A percentile compares a stretch with the other conserved stretches of the same genome.
Conservation (phyloP, 2,113 vertebrate genomes). For the Ptychochromis oligacanthus region DNA sequence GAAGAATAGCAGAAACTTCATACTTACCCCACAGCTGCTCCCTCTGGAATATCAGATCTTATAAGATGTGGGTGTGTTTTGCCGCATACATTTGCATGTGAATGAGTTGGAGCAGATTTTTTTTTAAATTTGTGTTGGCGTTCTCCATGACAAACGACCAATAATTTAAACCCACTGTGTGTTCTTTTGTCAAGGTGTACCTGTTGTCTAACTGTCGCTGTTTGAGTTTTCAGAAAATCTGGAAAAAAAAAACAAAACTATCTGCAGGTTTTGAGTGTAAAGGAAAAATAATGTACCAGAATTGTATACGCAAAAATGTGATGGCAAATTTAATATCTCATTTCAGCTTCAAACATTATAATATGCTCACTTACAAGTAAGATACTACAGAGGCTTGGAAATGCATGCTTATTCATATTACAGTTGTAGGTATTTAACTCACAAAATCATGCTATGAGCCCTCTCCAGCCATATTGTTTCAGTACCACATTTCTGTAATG, state of each 20-base stretch:
- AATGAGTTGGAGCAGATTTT: not conserved
- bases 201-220: not conserved
- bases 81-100: constrained; percentile 3
- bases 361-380: not conserved
- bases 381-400: not conserved
- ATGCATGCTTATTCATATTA: not conserved
- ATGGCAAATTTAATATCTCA: not conserved
- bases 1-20: not conserved
- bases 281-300: not conserved
- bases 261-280: not conserved
- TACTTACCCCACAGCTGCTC: not conserved
- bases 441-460: too few species aligned
- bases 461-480: too few species aligned
- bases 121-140: not conserved
- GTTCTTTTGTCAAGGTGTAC: not conserved
- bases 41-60: not conserved
- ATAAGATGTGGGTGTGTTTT: not conserved
- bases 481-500: not conserved
- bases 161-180: not conserved
- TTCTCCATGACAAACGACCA: not conserved
- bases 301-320: not conserved
- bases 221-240: too few species aligned
- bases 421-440: not conserved
- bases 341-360: not conserved
- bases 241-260: too few species aligned